A percentile compares a stretch with the other conserved stretches of the same genome.
phyloP scores from a whole-genome alignment of 1,140 invertebrate species.

The Samia ricini region DNA sequence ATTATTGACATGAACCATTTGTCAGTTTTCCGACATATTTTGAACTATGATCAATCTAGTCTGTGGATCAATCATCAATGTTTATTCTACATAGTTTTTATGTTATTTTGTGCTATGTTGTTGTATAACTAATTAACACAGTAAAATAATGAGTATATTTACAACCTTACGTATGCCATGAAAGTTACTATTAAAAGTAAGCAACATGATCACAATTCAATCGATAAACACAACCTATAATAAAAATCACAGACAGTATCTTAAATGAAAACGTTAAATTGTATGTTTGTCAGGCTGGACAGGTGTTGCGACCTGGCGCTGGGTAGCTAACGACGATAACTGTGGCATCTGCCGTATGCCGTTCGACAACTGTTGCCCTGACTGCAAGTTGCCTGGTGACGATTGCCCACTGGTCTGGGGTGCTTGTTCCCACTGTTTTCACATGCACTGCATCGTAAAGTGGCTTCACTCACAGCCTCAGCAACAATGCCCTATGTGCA shows the following conservation, averaged over 20 bases:
- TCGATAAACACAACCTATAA: neutral
- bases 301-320: slow-evolving; percentile 97
- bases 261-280: neutral
- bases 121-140: no score
- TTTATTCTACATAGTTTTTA: no score
- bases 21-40: no score
- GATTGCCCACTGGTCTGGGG: slow-evolving; percentile 99
- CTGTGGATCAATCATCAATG: no score
- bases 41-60: no score
- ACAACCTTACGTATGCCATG: slow-evolving; percentile 30
- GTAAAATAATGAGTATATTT: neutral
- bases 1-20: no score
- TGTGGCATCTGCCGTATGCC: slow-evolving; percentile 99
- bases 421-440: slow-evolving; percentile 99
- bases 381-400: slow-evolving; percentile 98
- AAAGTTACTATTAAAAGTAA: slow-evolving; percentile 71
- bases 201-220: slow-evolving; percentile 13
- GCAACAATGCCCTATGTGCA: slow-evolving; percentile 99
- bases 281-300: slow-evolving; percentile 86
- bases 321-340: slow-evolving; percentile 99
- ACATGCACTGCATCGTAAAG: slow-evolving; percentile 99
- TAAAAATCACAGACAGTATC: neutral
- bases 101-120: no score
- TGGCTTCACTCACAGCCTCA: slow-evolving; percentile 98
- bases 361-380: slow-evolving; percentile 98